These are phyloP conservation scores for Caenorhabditis angaria DNA, from an alignment of 2,888 invertebrate genomes.

Conservation along the genomic window DNA sequence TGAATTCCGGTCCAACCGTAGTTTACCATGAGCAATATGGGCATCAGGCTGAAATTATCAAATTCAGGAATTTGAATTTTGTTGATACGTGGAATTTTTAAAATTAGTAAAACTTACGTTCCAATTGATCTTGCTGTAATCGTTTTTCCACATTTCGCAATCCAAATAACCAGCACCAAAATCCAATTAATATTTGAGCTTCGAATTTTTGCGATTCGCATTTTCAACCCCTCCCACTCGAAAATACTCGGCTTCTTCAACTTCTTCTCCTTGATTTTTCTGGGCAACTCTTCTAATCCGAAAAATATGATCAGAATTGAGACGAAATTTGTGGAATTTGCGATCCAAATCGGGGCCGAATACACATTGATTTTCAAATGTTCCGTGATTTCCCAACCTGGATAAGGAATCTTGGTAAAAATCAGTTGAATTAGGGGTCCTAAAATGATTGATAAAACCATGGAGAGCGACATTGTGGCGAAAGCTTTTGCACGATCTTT, in stretches of 20 bases:
- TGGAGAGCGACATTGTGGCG: slow-evolving; percentile 32
- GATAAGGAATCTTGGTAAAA: slow-evolving; percentile 55
- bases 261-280: slow-evolving; percentile 38
- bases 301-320: slow-evolving; percentile 47
- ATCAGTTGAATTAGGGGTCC: slow-evolving; percentile 52
- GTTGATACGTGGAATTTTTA: no score
- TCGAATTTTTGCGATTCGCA: slow-evolving; percentile 34
- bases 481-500: slow-evolving; percentile 41
- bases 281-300: slow-evolving; percentile 36
- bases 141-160: slow-evolving; percentile 41
- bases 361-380: slow-evolving; percentile 54
- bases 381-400: slow-evolving; percentile 45
- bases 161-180: slow-evolving; percentile 35
- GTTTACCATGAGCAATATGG: slow-evolving; percentile 39
- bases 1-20: slow-evolving; percentile 44
- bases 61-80: no score
- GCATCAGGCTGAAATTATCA: slow-evolving; percentile 30
- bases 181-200: slow-evolving; percentile 41
- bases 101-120: slow-evolving; percentile 27
- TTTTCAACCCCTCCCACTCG: slow-evolving; percentile 34
- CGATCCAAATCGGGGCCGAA: slow-evolving; percentile 58
- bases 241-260: slow-evolving; percentile 30
- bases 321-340: slow-evolving; percentile 56
- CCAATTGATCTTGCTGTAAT: slow-evolving; percentile 37
- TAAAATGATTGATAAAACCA: slow-evolving; percentile 37